Evolutionary conservation across 2,888 invertebrate genomes (phyloP).

Genomic region (Ypsolopha scabrella): DNA sequence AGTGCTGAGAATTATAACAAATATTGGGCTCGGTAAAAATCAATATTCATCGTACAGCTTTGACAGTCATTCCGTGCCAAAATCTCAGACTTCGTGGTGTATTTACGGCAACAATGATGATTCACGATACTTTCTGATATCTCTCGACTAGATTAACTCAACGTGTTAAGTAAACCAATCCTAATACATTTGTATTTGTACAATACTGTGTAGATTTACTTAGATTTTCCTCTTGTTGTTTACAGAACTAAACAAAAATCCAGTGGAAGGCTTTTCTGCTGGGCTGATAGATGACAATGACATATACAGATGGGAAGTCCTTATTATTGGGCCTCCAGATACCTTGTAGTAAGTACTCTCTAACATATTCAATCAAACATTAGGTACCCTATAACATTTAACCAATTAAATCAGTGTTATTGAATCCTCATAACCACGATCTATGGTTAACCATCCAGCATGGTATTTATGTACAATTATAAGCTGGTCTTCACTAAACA

Average conservation of each 20-base stretch:
- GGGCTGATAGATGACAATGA: constrained; percentile 99
- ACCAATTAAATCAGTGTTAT: background rate
- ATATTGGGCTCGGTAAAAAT: constrained; percentile 28
- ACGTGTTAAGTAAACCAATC: constrained; percentile 1
- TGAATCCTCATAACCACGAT: background rate
- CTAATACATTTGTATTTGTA: too few relatives aligned
- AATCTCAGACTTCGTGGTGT: constrained; percentile 29
- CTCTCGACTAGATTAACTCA: constrained; percentile 5
- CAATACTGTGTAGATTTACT: background rate
- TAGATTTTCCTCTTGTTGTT: constrained; percentile 21
- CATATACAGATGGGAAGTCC: constrained; percentile 99
- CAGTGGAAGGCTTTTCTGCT: constrained; percentile 99
- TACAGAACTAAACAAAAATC: constrained; percentile 98
- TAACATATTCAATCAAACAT: background rate
- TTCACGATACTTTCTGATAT: constrained; percentile 21
- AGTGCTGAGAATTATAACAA: background rate
- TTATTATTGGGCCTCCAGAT: constrained; percentile 99
- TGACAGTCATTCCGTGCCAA: constrained; percentile 48
- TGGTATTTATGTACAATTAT: constrained; percentile 12
- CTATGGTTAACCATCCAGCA: constrained; percentile 3
- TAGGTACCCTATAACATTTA: background rate
- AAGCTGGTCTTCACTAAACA: background rate
- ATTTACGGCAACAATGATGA: constrained; percentile 33
- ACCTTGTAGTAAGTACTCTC: constrained; percentile 91
- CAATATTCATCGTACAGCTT: constrained; percentile 41